Conservation (phyloP, 2,113 vertebrate species). For the Hymenochirus boettgeri region DNA sequence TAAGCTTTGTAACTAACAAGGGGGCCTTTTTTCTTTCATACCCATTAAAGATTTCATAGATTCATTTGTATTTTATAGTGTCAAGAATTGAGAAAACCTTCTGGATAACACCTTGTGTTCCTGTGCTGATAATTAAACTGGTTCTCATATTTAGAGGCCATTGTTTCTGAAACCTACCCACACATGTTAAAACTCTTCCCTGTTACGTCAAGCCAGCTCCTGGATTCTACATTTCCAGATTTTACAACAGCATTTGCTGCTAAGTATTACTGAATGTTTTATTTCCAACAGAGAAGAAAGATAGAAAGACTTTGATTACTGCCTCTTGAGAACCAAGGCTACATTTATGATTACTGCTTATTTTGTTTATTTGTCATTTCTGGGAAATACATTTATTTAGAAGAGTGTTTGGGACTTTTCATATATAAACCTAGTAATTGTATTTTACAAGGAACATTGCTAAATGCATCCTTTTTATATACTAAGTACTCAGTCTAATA, state of each 20-base stretch:
- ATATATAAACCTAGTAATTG: slow-evolving; percentile 10
- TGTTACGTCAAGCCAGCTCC: background rate
- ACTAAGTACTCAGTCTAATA: too few species aligned
- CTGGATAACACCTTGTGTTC: too few species aligned
- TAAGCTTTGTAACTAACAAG: too few species aligned
- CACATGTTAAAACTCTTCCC: background rate
- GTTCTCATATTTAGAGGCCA: background rate
- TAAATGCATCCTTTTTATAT: slow-evolving; percentile 18
- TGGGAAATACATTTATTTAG: slow-evolving; percentile 27
- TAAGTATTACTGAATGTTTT: background rate
- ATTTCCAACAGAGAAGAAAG: background rate
- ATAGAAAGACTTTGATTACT: slow-evolving; percentile 29
- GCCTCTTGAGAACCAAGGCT: slow-evolving; percentile 21
- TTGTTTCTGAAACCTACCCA: background rate
- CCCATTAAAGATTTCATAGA: too few species aligned
- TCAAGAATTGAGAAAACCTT: too few species aligned
- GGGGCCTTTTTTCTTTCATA: too few species aligned
- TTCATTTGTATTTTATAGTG: too few species aligned
- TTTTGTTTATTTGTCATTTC: slow-evolving; percentile 21
- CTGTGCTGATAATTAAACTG: too few species aligned
- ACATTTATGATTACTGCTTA: slow-evolving; percentile 23
- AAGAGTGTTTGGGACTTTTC: slow-evolving; percentile 11
- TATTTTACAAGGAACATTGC: slow-evolving; percentile 3
- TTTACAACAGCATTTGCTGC: slow-evolving; percentile 15
- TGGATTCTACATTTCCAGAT: slow-evolving; percentile 12